Conservation (phyloP, 2,113 vertebrate species). For the Collichthys lucidus region DNA sequence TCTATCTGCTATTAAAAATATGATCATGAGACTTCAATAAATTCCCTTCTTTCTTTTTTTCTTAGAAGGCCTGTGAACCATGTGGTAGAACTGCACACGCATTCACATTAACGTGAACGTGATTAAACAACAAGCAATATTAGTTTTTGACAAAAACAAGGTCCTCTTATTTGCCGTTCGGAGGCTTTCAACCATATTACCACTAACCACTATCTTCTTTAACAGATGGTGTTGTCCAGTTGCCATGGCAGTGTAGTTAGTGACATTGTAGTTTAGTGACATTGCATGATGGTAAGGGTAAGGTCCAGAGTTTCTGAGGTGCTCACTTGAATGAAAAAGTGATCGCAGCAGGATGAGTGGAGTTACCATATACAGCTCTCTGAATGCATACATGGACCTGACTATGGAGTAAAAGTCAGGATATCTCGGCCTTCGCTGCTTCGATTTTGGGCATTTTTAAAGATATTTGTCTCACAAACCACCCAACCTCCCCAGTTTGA, state of each 20-base stretch:
- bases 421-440: too few species aligned
- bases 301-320: too few species aligned
- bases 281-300: too few species aligned
- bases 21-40: conserved; percentile 69
- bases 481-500: too few species aligned
- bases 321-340: too few species aligned
- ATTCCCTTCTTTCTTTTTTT: conserved; percentile 42
- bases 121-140: neutral
- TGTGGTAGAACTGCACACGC: conserved; percentile 18
- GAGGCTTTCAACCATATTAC: neutral
- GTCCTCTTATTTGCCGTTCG: neutral
- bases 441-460: too few species aligned
- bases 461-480: too few species aligned
- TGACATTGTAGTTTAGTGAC: too few species aligned
- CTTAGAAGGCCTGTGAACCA: conserved; percentile 36
- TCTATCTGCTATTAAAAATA: conserved; percentile 58
- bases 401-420: too few species aligned
- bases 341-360: too few species aligned
- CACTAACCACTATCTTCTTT: neutral
- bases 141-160: neutral
- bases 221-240: neutral
- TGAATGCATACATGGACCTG: too few species aligned
- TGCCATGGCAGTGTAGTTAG: neutral
- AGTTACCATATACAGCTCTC: too few species aligned
- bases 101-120: conserved; percentile 10